Evolutionary conservation across 1,140 invertebrate species (phyloP).

Genomic region (Ips nitidus): DNA sequence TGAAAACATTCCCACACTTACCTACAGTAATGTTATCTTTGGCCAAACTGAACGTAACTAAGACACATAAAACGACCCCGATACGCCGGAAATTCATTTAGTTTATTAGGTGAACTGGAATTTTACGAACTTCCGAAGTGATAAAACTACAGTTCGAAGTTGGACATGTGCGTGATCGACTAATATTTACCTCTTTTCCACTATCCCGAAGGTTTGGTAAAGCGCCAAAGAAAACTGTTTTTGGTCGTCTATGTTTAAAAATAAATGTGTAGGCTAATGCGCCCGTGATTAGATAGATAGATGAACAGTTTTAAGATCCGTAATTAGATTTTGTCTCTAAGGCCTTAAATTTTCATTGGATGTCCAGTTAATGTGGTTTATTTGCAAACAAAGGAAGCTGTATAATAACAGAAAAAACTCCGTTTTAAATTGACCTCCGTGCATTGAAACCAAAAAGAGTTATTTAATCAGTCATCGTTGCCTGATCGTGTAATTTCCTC

Average conservation of each 20-base stretch:
- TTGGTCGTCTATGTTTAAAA: constrained; percentile 16
- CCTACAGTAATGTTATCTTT: constrained; percentile 20
- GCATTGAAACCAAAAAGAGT: no score
- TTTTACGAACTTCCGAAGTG: constrained; percentile 1
- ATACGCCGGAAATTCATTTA: constrained; percentile 4
- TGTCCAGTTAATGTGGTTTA: no score
- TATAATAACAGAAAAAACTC: no score
- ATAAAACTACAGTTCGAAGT: constrained; percentile 6
- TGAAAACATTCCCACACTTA: not conserved
- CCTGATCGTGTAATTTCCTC: not conserved
- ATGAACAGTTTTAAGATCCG: no score
- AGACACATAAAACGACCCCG: not conserved
- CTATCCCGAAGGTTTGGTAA: constrained; percentile 20
- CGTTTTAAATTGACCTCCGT: no score
- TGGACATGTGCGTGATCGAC: not conserved
- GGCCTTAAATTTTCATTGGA: no score
- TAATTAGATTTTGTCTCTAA: no score
- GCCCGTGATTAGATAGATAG: not conserved
- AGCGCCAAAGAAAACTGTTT: constrained; percentile 18
- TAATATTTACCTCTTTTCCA: constrained; percentile 13
- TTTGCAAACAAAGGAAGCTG: no score
- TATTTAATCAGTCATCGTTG: no score
- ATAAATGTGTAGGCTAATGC: constrained; percentile 15
- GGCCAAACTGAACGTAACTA: constrained; percentile 3
- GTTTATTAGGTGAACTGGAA: not conserved